Conservation (phyloP, 2,797 vertebrate species). For the Sebastes jordani region DNA sequence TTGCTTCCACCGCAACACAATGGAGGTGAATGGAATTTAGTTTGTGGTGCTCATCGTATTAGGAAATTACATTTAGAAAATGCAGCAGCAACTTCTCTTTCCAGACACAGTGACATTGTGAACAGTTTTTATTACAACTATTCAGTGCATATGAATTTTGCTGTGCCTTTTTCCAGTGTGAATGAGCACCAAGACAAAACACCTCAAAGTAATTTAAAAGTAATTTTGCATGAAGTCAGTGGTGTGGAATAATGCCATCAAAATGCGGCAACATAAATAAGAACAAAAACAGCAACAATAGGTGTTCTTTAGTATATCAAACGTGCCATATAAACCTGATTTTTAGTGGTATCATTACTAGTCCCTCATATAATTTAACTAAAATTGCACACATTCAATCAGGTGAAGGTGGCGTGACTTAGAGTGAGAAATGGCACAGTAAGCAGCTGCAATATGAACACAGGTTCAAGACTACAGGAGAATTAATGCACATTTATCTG, state of each 20-base stretch:
- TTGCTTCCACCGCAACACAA: not conserved
- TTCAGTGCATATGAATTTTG: not conserved
- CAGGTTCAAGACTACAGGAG: not conserved
- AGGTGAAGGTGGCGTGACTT: not conserved
- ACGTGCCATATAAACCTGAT: not conserved
- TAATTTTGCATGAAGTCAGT: not conserved
- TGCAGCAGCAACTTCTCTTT: not conserved
- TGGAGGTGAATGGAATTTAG: not conserved
- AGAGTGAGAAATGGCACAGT: too few species aligned
- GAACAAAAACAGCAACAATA: not conserved
- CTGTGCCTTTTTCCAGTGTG: not conserved
- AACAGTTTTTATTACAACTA: not conserved
- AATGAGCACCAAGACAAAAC: not conserved
- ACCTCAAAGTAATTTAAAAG: not conserved
- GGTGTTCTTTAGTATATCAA: not conserved
- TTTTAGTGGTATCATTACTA: not conserved
- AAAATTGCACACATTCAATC: not conserved
- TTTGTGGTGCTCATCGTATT: not conserved
- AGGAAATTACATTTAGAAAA: not conserved
- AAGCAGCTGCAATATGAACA: not conserved
- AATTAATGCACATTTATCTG: not conserved
- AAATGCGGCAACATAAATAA: not conserved
- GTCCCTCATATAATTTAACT: not conserved
- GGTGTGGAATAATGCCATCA: not conserved
- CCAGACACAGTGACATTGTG: not conserved